Conservation (phyloP, 2,797 vertebrate genomes). For the Mormyrops boulengeri region DNA sequence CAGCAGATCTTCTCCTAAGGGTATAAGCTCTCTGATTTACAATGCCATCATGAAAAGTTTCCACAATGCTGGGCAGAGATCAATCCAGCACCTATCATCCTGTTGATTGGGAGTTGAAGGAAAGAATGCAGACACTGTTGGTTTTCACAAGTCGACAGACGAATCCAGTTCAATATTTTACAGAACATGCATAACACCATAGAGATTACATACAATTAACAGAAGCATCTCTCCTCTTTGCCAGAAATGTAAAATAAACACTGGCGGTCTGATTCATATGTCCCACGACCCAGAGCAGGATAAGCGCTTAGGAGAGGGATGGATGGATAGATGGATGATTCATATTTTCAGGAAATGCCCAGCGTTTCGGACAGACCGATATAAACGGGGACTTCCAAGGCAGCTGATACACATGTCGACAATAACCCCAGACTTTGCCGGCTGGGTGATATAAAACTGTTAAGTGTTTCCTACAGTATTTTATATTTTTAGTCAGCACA, state of each 20-base stretch:
- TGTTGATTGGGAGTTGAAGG: not conserved
- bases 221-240: not conserved
- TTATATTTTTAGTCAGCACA: not conserved
- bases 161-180: not conserved
- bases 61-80: not conserved
- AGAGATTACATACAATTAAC: not conserved
- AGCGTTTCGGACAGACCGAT: not conserved
- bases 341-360: not conserved
- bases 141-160: not conserved
- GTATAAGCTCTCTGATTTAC: not conserved
- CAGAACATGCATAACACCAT: not conserved
- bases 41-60: not conserved
- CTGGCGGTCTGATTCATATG: not conserved
- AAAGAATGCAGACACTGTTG: not conserved
- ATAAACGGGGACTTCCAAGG: not conserved
- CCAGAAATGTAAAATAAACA: not conserved
- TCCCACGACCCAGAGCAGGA: not conserved
- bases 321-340: not conserved
- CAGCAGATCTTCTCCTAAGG: not conserved
- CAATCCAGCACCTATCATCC: not conserved
- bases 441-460: not conserved
- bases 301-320: not conserved
- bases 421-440: not conserved
- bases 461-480: not conserved
- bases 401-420: not conserved